These are phyloP conservation scores for Lepidocyrtoides sp. DNA, from an alignment of 2,888 invertebrate species.

Conservation along the genomic window DNA sequence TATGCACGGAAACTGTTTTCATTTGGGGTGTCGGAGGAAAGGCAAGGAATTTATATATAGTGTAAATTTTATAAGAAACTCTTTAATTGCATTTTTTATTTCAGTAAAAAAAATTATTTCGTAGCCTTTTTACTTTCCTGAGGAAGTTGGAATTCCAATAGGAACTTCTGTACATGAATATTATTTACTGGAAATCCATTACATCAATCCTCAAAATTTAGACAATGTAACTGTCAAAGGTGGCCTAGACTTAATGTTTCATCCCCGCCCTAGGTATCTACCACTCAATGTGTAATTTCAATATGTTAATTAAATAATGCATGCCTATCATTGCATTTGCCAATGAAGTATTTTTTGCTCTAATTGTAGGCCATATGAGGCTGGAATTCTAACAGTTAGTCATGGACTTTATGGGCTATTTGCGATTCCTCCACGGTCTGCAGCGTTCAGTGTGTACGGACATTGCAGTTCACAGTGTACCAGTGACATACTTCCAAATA, in stretches of 20 bases:
- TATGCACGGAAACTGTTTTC: constrained; percentile 61
- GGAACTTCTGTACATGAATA: constrained; percentile 58
- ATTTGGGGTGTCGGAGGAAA: constrained; percentile 59
- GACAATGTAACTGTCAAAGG: constrained; percentile 22
- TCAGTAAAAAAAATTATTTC: no score
- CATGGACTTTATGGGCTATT: constrained; percentile 12
- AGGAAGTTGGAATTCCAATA: constrained; percentile 64
- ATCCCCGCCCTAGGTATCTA: background rate
- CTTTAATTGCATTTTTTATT: no score
- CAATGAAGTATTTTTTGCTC: no score
- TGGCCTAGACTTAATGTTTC: constrained; percentile 53
- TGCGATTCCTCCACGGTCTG: constrained; percentile 52
- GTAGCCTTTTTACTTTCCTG: constrained; percentile 65
- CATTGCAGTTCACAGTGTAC: constrained; percentile 68
- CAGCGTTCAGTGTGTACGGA: constrained; percentile 18
- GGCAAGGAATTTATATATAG: constrained; percentile 9
- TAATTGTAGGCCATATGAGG: constrained; percentile 34
- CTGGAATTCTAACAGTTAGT: background rate
- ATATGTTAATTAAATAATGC: background rate
- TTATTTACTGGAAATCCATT: constrained; percentile 66
- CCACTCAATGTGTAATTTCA: background rate
- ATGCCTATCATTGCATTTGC: no score
- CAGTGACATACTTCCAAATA: constrained; percentile 10
- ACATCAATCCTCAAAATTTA: constrained; percentile 60
- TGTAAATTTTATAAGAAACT: no score